Base-by-base conservation (phyloP, 2,888 invertebrate genomes). In the Ptilodon capucinus region DNA sequence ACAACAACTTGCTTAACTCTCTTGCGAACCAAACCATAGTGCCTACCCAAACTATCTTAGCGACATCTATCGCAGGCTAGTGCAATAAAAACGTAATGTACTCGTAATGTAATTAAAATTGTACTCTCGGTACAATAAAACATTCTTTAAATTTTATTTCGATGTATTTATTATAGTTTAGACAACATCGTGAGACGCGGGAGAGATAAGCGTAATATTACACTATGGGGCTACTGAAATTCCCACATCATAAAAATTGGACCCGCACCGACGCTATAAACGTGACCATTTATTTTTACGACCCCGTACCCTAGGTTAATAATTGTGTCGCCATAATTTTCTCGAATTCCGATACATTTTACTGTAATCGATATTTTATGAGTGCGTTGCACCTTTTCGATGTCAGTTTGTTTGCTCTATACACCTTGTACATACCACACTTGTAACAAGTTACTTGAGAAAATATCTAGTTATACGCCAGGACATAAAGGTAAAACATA, bases 221-320 rank as follows among this genome's bases (percentile, higher is more conserved):
- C 76, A 67, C 35, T 36, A 36, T 36, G 35, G 35, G 11, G 13
- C 79, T 71, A 78, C 80, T 79, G 78, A 79, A 79, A 78, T 83
- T 81, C 80, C 74, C 81, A 82, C 83, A 78, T 81, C 82, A 79
- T 85, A 86, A 86, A 36, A 86, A 77, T 77, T 74, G 76, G 76
- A 61, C 76, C 75, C 77, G 70, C 63, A 66, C 66, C 73, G 75
- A 63, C 68, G 74, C 73, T 57, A 78, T 83, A 83, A 84, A 84
- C 76, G 59, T 67, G 79, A 81, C 82, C 81, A 81, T 86, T 86
- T 82, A 81, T 74, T 85, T 87, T 86, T 86, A 87, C 74, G 81
- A 76, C 76, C 73, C 72, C 76, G 77, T 79, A 76, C 79, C 83
- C 76, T 65, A 58, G 72, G 72, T 79, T 76, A 78, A 84, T 87